Conservation (phyloP, 1,140 invertebrate species). For the Bombyx mandarina region DNA sequence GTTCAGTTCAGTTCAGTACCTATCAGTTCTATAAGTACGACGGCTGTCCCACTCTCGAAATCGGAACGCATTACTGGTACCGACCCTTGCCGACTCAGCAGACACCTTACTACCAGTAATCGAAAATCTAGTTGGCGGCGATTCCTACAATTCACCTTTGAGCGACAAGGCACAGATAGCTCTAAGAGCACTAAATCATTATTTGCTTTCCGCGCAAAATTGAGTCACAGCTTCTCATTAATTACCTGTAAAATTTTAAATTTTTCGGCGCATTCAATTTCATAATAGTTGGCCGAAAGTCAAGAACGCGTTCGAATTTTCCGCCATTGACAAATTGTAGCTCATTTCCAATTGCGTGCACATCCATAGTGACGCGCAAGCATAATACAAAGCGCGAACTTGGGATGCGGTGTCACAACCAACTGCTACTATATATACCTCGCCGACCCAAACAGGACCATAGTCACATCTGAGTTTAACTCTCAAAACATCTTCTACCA, state of each 20-base stretch:
- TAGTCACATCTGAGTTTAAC: slow-evolving; percentile 44
- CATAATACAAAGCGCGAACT: slow-evolving; percentile 58
- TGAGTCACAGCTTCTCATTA: not conserved
- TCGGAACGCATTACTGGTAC: too few relatives aligned
- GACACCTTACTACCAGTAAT: too few relatives aligned
- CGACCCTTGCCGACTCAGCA: too few relatives aligned
- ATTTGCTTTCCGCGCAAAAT: too few relatives aligned
- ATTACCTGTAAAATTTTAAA: not conserved
- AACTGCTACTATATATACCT: slow-evolving; percentile 48
- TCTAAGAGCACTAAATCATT: too few relatives aligned
- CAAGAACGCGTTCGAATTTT: slow-evolving; percentile 55
- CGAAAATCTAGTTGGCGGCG: too few relatives aligned
- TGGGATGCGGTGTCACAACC: slow-evolving; percentile 50
- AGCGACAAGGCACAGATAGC: too few relatives aligned
- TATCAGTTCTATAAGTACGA: too few relatives aligned
- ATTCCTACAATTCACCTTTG: too few relatives aligned
- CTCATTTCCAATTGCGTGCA: slow-evolving; percentile 63
- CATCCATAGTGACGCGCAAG: slow-evolving; percentile 49
- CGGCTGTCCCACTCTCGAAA: too few relatives aligned
- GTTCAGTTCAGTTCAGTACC: too few relatives aligned
- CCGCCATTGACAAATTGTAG: slow-evolving; percentile 58
- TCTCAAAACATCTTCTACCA: slow-evolving; percentile 31
- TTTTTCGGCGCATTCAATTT: slow-evolving; percentile 22
- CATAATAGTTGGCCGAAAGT: slow-evolving; percentile 57
- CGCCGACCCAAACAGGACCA: slow-evolving; percentile 32